Evolutionary conservation across 2,113 vertebrate species (phyloP).

Genomic region (Chlamydotis undulata): DNA sequence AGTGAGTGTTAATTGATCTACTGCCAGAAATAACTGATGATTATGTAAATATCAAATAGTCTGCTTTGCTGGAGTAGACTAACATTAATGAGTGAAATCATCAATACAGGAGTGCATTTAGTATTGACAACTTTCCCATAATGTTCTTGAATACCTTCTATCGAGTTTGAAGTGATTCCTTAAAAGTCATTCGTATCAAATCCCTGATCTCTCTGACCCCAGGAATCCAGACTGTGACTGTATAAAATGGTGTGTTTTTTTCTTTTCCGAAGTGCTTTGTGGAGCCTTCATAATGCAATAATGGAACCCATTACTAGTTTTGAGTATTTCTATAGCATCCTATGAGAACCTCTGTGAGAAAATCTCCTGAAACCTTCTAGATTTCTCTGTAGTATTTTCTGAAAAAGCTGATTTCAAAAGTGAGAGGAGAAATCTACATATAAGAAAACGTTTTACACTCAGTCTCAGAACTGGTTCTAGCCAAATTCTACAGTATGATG

Average conservation of each 20-base stretch:
- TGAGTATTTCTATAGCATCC: background rate
- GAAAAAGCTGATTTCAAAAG: background rate
- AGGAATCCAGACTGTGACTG: background rate
- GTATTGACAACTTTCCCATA: background rate
- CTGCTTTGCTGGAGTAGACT: background rate
- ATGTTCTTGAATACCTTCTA: background rate
- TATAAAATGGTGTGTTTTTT: background rate
- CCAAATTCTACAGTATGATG: background rate
- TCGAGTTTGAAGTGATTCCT: background rate
- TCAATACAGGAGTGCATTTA: background rate
- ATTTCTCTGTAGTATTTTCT: background rate
- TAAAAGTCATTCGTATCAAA: background rate
- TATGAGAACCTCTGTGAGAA: background rate
- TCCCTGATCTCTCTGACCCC: background rate
- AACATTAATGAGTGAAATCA: background rate
- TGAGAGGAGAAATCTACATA: background rate
- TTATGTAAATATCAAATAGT: background rate
- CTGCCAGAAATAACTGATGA: background rate
- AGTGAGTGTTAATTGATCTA: background rate
- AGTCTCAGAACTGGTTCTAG: background rate
- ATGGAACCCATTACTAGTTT: background rate
- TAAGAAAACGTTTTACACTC: background rate
- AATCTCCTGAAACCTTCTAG: background rate
- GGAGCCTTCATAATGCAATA: background rate
- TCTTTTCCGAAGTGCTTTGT: background rate